Base-by-base conservation (phyloP, 2,113 vertebrate species). In the Benitochromis conjunctus region DNA sequence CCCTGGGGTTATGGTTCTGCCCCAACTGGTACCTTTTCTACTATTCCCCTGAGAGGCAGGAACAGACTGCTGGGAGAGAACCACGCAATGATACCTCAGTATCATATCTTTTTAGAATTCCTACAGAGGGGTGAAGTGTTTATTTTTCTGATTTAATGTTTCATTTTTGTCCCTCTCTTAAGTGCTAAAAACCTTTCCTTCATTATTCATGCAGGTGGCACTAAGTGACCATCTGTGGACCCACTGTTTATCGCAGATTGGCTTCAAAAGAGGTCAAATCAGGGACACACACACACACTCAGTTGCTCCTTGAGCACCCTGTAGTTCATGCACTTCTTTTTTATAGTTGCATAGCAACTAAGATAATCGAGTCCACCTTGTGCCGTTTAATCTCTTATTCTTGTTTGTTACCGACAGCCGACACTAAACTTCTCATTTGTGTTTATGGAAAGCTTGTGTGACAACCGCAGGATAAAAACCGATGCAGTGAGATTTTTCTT, bases 141-240 rank as follows among this genome's bases (percentile, higher is more conserved):
- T 81, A 66, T 53, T 87, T 79, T 80, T 60, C 13, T 41, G 14
- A 53, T 55, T 38, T 41, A 81, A 64, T 26, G 18, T 85, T 77
- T 71, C 7, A 64, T 62, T 38, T 81, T 60, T 56, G 26, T 74
- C 5, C 34, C 48, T 53, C 78, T 54, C 13, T 9, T 43, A 62
- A 87, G 80, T 51, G 57, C 48, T 71, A 53, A 41, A 83, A 88
- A 60, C 18, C 19, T 14, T 80, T 41, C 24, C 19, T 84, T 91
- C 76, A 57, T 82, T 60, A 85, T 87, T 86, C 62, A 92, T 89
- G 43, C 77, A 86, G 43, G 80, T 86, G 34, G 53, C 56, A 91
- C 83, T 86, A 79, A 85, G 71, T 81, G 81, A 56, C 81, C 86
- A 82, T 89, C 74, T 88, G 77, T 86, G 71, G 54, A 66, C 10